Percentiles rank a stretch among this genome's conserved stretches.
Conservation (phyloP, 2,797 vertebrate genomes). For the Sebastes oblongus region DNA sequence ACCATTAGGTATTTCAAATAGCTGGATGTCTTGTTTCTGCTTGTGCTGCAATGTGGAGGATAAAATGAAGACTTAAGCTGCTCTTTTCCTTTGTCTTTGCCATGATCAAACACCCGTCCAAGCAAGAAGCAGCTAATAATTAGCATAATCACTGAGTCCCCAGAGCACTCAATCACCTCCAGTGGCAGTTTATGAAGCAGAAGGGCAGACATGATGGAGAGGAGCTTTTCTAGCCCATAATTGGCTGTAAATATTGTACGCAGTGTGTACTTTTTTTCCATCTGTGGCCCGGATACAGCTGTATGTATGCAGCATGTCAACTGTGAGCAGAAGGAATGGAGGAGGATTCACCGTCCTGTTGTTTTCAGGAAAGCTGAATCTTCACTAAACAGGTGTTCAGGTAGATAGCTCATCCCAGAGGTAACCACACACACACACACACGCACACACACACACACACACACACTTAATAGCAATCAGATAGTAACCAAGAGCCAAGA, state of each 20-base stretch:
- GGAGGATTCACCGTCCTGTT: background rate
- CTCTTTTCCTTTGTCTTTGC: constrained; percentile 51
- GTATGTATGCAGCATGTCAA: constrained; percentile 3
- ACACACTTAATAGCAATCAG: constrained; percentile 13
- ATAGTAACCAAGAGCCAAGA: background rate
- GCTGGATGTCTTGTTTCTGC: constrained; percentile 13
- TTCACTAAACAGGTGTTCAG: constrained; percentile 25
- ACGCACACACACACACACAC: background rate
- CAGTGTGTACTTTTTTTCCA: background rate
- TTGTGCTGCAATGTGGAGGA: background rate
- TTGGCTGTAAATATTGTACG: constrained; percentile 50
- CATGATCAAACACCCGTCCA: constrained; percentile 58
- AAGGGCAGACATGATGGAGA: constrained; percentile 51
- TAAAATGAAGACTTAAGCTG: constrained; percentile 37
- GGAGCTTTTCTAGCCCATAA: constrained; percentile 37
- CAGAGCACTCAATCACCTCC: constrained; percentile 54
- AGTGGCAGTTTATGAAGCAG: constrained; percentile 51
- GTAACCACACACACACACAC: constrained; percentile 6
- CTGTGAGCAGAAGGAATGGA: constrained; percentile 16
- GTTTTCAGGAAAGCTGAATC: constrained; percentile 5
- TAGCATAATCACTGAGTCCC: constrained; percentile 69
- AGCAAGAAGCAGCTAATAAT: constrained; percentile 62
- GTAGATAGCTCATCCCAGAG: constrained; percentile 22
- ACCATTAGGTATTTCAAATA: background rate
- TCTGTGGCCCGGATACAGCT: background rate